Evolutionary conservation across 2,888 invertebrate genomes (phyloP), one percentile per base, ranked within the genome.

Genomic region (Limnephilus rhombicus): DNA sequence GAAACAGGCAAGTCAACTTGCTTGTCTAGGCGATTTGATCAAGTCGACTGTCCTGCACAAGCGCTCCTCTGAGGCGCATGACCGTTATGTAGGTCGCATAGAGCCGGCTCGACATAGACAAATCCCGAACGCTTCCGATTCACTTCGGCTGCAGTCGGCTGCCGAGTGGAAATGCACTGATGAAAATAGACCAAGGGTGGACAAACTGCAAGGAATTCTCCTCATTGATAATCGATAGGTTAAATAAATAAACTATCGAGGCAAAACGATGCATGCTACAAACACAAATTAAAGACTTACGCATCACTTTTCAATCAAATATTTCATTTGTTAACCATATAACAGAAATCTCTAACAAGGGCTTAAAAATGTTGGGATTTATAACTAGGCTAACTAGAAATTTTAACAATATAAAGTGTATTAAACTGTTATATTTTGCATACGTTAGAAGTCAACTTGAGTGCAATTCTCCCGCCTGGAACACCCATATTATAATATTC

Each of bases 111-210:
- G 88, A 88, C 68, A 53, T 88, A 88, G 88, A 80, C 88, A 80
- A 53, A 88, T 29, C 15, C 68, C 68, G 88, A 88, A 80, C 34
- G 3, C 34, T 37, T 15, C 53, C 88, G 88, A 88, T 31, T 68
- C 34, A 34, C 9, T 31, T 53, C 53, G 80, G 80, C 13, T 53
- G 88, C 88, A 88, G 9, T 80, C 88, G 88, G 88, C 29, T 37
- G 18, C 15, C 24, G 37, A 88, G 24, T 88, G 31, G 88, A 53
- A 88, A 31, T 53, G 88, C 88, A 88, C 53, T 68, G 45, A 45
- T 86, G 24, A 68, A 88, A 88, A 88, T 88, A 88, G 88, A 88
- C 37, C 88, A 88, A 88, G 88, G 88, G 88, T 88, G 68, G 68
- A 80, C 37, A 53, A 88, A 88, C 80, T 80, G 41, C 37, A 34